phyloP scores from a whole-genome alignment of 2,888 invertebrate genomes.

The Tupiocoris notatus region DNA sequence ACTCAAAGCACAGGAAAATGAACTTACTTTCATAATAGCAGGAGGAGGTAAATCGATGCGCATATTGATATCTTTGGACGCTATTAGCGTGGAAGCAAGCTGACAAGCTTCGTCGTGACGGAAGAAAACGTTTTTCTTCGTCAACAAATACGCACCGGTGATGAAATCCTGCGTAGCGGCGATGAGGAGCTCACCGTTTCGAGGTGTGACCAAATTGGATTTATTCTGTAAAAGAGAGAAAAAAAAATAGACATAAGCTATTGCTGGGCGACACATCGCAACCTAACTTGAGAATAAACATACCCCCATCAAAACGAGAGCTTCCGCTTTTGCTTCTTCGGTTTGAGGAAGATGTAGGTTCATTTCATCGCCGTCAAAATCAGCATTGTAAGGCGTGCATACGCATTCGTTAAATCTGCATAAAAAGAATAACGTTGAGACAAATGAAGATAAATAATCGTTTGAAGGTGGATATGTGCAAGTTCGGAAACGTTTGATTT shows the following conservation, averaged over 20 bases:
- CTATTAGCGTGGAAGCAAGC: slow-evolving; percentile 75
- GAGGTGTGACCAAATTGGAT: slow-evolving; percentile 93
- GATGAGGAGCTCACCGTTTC: slow-evolving; percentile 96
- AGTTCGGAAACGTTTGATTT: too few relatives aligned
- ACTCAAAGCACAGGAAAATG: too few relatives aligned
- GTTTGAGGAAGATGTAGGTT: slow-evolving; percentile 98
- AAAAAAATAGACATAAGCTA: neutral
- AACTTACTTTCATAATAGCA: slow-evolving; percentile 74
- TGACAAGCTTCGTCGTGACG: slow-evolving; percentile 75
- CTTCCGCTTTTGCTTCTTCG: slow-evolving; percentile 97
- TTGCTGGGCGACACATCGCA: too few relatives aligned
- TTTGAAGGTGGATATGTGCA: too few relatives aligned
- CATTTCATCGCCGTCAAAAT: slow-evolving; percentile 99
- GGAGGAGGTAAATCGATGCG: slow-evolving; percentile 83
- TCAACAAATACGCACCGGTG: slow-evolving; percentile 92
- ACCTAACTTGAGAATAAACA: slow-evolving; percentile 52
- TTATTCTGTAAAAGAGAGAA: slow-evolving; percentile 68
- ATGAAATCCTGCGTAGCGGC: slow-evolving; percentile 99
- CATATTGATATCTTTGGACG: slow-evolving; percentile 71
- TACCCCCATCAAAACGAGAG: slow-evolving; percentile 91
- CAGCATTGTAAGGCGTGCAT: slow-evolving; percentile 98
- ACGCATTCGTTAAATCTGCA: slow-evolving; percentile 90
- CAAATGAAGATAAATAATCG: too few relatives aligned
- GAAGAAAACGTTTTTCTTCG: slow-evolving; percentile 91
- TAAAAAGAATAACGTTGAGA: slow-evolving; percentile 55